Base-by-base conservation (phyloP, 2,113 vertebrate genomes). In the Symphodus melops region DNA sequence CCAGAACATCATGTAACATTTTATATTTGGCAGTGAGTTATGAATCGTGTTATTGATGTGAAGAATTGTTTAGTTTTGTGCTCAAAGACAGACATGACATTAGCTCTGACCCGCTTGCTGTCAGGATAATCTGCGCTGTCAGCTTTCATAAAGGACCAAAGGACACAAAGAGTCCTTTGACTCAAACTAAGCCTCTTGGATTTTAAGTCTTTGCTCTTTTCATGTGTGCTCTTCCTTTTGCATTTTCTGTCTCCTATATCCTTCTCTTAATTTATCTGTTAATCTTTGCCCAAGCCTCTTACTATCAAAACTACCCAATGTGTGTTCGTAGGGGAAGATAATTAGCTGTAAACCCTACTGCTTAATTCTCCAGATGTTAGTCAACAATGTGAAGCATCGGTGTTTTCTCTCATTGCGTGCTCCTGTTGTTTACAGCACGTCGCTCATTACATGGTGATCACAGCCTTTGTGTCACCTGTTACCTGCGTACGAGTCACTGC, bases 131-230 rank as follows among this genome's bases (percentile, higher is more conserved):
- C 89, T 87, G 60, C 77, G 55, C 88, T 83, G 87, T 86, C 87
- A 89, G 89, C 81, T 87, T 87, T 86, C 72, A 86, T 81, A 86
- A 88, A 84, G 75, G 85, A 86, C 68, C 65, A 67, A 76, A 73
- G 69, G 79, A 89, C 79, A 86, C 74, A 70, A 70, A 57, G 64
- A 82, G 72, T 74, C 68, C 59, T 82, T 71, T 63, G 74, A 74
- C 85, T 79, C 63, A 68, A 72, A 83, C 78, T 90, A 92, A 92
- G 91, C 91, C 68, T 88, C 84, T 92, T 86, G 61, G 83, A 86
- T 85, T 79, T 63, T 41, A 90, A 89, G 74, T 82, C 72, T 79
- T 58, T 75, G 36, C 79, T 79, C 72, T 75, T 88, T 85, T 87
- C 72, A 69, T 78, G 80, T 78, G 80, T 49, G 48, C 67, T 75